phyloP scores from a whole-genome alignment of 2,888 invertebrate genomes.

The Andrena praecox region DNA sequence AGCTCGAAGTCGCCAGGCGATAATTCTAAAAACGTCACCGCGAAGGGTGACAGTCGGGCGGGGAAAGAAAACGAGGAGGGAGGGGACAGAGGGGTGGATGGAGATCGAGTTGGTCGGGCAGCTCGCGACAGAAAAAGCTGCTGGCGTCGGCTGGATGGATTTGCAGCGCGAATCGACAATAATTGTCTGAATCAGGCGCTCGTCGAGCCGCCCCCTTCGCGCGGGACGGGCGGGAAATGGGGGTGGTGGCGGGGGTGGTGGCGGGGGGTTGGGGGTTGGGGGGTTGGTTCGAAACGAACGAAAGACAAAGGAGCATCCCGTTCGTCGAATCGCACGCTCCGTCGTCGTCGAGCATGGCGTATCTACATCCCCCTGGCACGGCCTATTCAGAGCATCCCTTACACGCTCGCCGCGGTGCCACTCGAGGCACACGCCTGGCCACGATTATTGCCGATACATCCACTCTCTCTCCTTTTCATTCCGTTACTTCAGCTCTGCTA shows the following conservation, averaged over 20 bases:
- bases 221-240: slow-evolving; percentile 37
- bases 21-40: slow-evolving; percentile 61
- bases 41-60: slow-evolving; percentile 34
- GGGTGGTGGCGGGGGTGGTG: slow-evolving; percentile 29
- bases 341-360: slow-evolving; percentile 82
- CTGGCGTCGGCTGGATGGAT: slow-evolving; percentile 79
- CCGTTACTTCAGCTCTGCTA: slow-evolving; percentile 68
- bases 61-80: slow-evolving; percentile 36
- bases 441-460: slow-evolving; percentile 83
- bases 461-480: slow-evolving; percentile 79
- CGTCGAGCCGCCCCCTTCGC: slow-evolving; percentile 54
- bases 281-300: slow-evolving; percentile 75
- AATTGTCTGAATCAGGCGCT: slow-evolving; percentile 77
- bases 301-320: slow-evolving; percentile 84
- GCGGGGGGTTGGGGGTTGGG: slow-evolving; percentile 50
- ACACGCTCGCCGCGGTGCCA: slow-evolving; percentile 54
- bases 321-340: slow-evolving; percentile 81
- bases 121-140: slow-evolving; percentile 70
- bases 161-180: slow-evolving; percentile 80
- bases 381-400: slow-evolving; percentile 74
- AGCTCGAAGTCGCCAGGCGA: slow-evolving; percentile 27
- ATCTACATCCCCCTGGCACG: slow-evolving; percentile 82
- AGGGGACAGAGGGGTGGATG: not conserved
- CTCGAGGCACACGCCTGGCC: slow-evolving; percentile 60
- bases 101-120: slow-evolving; percentile 52